Evolutionary conservation across 2,113 vertebrate species (phyloP).

Genomic region (Pteruthius melanotis): DNA sequence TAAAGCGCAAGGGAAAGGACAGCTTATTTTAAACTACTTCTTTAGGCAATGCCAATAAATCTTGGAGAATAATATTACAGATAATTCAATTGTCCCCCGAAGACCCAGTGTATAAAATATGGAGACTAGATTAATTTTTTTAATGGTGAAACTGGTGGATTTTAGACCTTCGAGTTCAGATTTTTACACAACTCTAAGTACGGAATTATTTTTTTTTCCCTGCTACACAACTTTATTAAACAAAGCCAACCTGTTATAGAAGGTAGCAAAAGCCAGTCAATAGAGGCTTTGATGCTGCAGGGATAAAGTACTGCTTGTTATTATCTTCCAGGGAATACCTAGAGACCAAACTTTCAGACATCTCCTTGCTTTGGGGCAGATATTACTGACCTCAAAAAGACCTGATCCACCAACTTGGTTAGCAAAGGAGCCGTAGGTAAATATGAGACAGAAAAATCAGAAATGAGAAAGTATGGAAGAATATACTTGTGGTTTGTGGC

Average conservation of each 20-base stretch:
- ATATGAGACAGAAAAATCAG: background rate
- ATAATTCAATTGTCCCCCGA: slow-evolving; percentile 37
- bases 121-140: slow-evolving; percentile 8
- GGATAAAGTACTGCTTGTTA: background rate
- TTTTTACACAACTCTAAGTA: background rate
- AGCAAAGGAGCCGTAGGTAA: background rate
- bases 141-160: background rate
- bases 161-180: background rate
- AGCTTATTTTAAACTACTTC: slow-evolving; percentile 37
- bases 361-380: background rate
- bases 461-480: background rate
- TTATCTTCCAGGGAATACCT: background rate
- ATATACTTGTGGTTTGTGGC: background rate
- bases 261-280: background rate
- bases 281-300: background rate
- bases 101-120: slow-evolving; percentile 30
- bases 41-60: slow-evolving; percentile 49
- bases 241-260: background rate
- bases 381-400: background rate
- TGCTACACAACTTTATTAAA: background rate
- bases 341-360: background rate
- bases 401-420: background rate
- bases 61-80: slow-evolving; percentile 35
- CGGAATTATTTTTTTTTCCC: background rate
- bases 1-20: background rate